Percentiles rank a stretch among this genome's conserved stretches.
Conservation (phyloP, 2,797 vertebrate genomes). For the Acipenser oxyrinchus region DNA sequence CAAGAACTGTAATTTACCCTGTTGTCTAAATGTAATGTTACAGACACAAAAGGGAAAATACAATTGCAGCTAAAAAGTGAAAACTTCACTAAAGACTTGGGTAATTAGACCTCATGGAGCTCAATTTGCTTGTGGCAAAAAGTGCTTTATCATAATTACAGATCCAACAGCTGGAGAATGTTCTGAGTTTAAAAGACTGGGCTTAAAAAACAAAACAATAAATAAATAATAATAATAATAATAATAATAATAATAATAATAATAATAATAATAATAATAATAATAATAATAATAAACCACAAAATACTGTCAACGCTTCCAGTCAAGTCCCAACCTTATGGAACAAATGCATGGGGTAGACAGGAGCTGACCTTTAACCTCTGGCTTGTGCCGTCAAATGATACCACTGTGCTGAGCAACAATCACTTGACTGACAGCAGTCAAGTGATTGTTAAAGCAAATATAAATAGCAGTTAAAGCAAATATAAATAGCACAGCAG, state of each 20-base stretch:
- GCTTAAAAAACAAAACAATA: too few species aligned
- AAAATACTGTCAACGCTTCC: too few species aligned
- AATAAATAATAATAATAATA: too few species aligned
- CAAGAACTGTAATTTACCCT: too few species aligned
- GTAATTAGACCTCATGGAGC: slow-evolving; percentile 18
- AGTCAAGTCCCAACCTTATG: too few species aligned
- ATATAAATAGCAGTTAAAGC: slow-evolving; percentile 33
- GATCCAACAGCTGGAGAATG: slow-evolving; percentile 27
- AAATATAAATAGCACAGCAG: slow-evolving; percentile 37
- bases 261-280: too few species aligned
- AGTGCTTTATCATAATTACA: slow-evolving; percentile 42
- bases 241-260: too few species aligned
- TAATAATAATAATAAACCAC: too few species aligned
- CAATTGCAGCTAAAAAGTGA: slow-evolving; percentile 24
- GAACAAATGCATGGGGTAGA: slow-evolving; percentile 38
- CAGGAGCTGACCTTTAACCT: slow-evolving; percentile 52
- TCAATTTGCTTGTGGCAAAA: slow-evolving; percentile 33
- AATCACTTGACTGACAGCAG: slow-evolving; percentile 37
- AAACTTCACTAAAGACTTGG: too few species aligned
- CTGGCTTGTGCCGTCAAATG: slow-evolving; percentile 65
- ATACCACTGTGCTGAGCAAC: slow-evolving; percentile 39
- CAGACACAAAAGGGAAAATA: slow-evolving; percentile 20
- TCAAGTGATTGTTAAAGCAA: slow-evolving; percentile 20
- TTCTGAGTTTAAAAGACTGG: too few species aligned
- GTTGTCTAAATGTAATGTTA: too few species aligned